Percentiles rank a stretch among this genome's conserved stretches.
Evolutionary conservation across 2,888 invertebrate species (phyloP).

Genomic region (Campopleginae sp.): DNA sequence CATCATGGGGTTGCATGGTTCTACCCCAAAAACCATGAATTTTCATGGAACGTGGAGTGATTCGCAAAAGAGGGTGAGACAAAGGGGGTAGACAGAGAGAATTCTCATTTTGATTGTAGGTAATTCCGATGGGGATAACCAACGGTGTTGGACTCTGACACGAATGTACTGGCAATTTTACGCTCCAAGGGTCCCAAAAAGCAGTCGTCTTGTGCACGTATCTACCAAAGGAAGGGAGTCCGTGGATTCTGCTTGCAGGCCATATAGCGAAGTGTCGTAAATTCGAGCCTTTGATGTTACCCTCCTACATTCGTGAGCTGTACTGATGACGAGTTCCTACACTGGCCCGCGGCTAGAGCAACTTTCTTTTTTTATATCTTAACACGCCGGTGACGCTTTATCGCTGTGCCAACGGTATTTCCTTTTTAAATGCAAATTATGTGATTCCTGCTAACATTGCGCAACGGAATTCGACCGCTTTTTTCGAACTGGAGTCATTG

Average conservation of each 20-base stretch:
- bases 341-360: conserved; percentile 29
- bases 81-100: conserved; percentile 28
- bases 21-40: neutral
- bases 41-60: neutral
- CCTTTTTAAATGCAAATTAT: conserved; percentile 65
- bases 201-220: conserved; percentile 65
- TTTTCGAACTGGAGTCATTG: conserved; percentile 13
- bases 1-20: neutral
- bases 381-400: conserved; percentile 22
- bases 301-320: conserved; percentile 48
- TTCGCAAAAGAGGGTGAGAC: neutral
- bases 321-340: conserved; percentile 50
- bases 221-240: conserved; percentile 38
- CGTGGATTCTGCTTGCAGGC: conserved; percentile 53
- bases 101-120: conserved; percentile 38
- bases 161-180: conserved; percentile 80
- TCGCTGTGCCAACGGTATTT: conserved; percentile 31
- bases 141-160: conserved; percentile 74
- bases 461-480: conserved; percentile 31
- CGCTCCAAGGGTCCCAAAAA: conserved; percentile 77
- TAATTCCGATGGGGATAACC: conserved; percentile 51
- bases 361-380: conserved; percentile 30
- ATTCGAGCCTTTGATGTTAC: conserved; percentile 62
- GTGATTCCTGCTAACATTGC: conserved; percentile 33
- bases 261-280: conserved; percentile 61